These are phyloP conservation scores for Dascyllus trimaculatus DNA, from an alignment of 2,113 vertebrate species.

Conservation along the genomic window DNA sequence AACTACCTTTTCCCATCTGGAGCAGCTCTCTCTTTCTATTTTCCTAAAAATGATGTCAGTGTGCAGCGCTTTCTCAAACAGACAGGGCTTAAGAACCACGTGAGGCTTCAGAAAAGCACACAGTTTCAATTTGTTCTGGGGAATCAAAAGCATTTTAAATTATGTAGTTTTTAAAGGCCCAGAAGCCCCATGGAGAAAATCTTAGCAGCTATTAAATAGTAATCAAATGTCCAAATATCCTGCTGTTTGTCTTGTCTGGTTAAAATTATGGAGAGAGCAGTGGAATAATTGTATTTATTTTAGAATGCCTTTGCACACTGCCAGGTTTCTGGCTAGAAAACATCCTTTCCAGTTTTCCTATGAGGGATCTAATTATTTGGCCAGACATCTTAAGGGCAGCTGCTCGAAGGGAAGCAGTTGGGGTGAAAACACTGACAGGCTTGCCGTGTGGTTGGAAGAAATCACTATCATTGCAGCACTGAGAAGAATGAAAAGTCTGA, in stretches of 20 bases:
- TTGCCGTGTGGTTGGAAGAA: conserved; percentile 40
- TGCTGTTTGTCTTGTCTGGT: conserved; percentile 73
- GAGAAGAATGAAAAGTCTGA: conserved; percentile 21
- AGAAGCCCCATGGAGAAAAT: conserved; percentile 58
- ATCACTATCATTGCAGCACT: conserved; percentile 24
- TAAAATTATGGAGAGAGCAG: conserved; percentile 62
- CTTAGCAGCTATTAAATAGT: conserved; percentile 63
- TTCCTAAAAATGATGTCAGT: conserved; percentile 53
- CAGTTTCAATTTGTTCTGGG: conserved; percentile 57
- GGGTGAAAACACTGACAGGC: conserved; percentile 45
- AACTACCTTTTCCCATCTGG: conserved; percentile 35
- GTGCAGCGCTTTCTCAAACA: conserved; percentile 30
- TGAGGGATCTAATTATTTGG: conserved; percentile 72
- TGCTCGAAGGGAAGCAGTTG: conserved; percentile 50
- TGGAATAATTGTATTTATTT: conserved; percentile 76
- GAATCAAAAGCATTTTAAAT: conserved; percentile 47
- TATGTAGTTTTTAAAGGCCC: conserved; percentile 61
- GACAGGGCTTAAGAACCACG: conserved; percentile 43
- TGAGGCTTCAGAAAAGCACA: conserved; percentile 39
- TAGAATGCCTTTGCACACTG: conserved; percentile 61
- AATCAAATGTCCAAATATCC: conserved; percentile 72
- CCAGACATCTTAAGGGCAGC: conserved; percentile 66
- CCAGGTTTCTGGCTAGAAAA: conserved; percentile 70
- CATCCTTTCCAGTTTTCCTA: conserved; percentile 73
- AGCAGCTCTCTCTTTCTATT: conserved; percentile 31